These are phyloP conservation scores for Podarcis cretensis DNA, from an alignment of 2,113 vertebrate genomes.

Conservation along the genomic window DNA sequence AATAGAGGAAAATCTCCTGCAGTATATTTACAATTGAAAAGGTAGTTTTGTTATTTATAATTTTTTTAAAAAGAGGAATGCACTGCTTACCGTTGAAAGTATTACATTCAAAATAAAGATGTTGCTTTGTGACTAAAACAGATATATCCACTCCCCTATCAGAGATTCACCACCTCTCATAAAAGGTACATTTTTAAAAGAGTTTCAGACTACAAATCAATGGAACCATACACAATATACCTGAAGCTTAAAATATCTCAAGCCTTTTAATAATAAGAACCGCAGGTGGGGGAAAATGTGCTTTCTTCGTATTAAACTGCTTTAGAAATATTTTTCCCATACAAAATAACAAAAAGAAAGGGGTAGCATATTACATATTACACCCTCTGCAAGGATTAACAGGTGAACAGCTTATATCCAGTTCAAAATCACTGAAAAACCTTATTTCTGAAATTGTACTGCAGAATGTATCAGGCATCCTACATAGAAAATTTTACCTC, in stretches of 20 bases:
- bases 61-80: constrained; percentile 74
- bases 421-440: constrained; percentile 7
- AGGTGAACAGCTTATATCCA: constrained; percentile 21
- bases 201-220: constrained; percentile 56
- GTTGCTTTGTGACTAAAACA: constrained; percentile 59
- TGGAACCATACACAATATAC: constrained; percentile 51
- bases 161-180: constrained; percentile 40
- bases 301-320: constrained; percentile 51
- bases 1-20: constrained; percentile 71
- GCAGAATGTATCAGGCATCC: accelerated
- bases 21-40: constrained; percentile 83
- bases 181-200: constrained; percentile 56
- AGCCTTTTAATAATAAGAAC: constrained; percentile 34
- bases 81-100: constrained; percentile 63
- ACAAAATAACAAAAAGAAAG: constrained; percentile 17
- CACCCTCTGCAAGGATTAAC: constrained; percentile 56
- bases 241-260: constrained; percentile 51
- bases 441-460: constrained; percentile 7
- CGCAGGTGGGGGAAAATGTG: constrained; percentile 28
- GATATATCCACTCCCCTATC: constrained; percentile 50
- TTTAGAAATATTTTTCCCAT: constrained; percentile 50
- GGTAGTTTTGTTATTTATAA: constrained; percentile 60
- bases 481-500: constrained; percentile 17
- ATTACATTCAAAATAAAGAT: constrained; percentile 60
- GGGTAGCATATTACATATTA: neutral